Percentiles rank a stretch among this genome's conserved stretches.
Conservation (phyloP, 2,797 vertebrate genomes). For the Cheirogaleus major region DNA sequence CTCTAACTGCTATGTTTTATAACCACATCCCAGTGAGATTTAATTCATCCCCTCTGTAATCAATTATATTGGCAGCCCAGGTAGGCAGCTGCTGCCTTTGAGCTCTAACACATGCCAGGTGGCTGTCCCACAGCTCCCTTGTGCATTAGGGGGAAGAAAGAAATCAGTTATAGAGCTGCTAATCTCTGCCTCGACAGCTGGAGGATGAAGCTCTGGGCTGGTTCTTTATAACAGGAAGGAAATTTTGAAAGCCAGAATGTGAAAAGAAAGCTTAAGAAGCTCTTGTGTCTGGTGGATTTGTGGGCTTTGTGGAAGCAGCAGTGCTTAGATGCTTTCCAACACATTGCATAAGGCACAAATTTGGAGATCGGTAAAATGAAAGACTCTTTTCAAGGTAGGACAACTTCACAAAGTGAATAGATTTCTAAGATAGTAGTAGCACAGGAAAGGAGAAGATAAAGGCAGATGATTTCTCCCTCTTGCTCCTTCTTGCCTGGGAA, state of each 20-base stretch:
- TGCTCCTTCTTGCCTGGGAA: neutral
- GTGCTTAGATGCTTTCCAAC: neutral
- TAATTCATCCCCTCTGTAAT: constrained; percentile 42
- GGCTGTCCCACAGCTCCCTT: constrained; percentile 75
- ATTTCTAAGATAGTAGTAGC: neutral
- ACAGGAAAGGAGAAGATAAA: neutral
- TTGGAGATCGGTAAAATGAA: neutral
- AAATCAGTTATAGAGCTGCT: constrained; percentile 70
- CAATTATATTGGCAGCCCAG: constrained; percentile 55
- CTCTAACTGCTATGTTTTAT: constrained; percentile 13
- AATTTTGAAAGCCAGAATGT: constrained; percentile 47
- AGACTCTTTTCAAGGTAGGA: neutral
- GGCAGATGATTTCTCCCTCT: neutral
- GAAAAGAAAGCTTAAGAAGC: constrained; percentile 54
- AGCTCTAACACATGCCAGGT: constrained; percentile 78
- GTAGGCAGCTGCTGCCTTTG: constrained; percentile 70
- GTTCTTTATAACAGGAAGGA: constrained; percentile 67
- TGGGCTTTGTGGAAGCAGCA: neutral
- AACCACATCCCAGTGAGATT: constrained; percentile 42
- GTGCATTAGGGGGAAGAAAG: constrained; percentile 63
- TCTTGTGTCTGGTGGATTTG: neutral
- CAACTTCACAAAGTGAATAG: neutral
- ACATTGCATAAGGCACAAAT: neutral
- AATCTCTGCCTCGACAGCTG: constrained; percentile 70
- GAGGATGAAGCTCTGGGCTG: constrained; percentile 38